Percentiles rank a stretch among this genome's conserved stretches.
These are phyloP conservation scores for Gasterosteus nipponicus DNA, from an alignment of 2,113 vertebrate genomes.

Conservation along the genomic window DNA sequence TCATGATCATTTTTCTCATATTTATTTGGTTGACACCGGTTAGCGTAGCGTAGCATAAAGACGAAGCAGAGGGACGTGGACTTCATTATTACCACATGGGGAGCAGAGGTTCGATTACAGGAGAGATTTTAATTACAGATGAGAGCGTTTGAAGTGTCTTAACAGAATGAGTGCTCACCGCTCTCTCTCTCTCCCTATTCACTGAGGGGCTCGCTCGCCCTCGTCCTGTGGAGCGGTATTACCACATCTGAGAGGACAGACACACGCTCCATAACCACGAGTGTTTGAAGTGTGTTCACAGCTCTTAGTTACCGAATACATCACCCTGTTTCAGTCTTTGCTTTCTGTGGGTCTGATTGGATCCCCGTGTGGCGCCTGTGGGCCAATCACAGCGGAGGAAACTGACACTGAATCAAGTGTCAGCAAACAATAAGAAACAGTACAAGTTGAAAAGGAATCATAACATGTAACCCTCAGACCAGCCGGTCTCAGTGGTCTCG, in stretches of 20 bases:
- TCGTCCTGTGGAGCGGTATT: background rate
- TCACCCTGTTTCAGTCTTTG: background rate
- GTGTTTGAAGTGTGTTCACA: background rate
- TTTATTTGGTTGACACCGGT: background rate
- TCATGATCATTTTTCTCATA: too few species aligned
- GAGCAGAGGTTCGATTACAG: constrained; percentile 61
- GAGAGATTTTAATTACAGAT: constrained; percentile 61
- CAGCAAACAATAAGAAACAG: too few species aligned
- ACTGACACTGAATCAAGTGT: background rate
- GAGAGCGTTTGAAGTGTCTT: constrained; percentile 7
- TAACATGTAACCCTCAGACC: too few species aligned
- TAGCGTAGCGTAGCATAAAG: too few species aligned
- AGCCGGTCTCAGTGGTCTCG: background rate
- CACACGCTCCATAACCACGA: too few species aligned
- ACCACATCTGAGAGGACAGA: background rate
- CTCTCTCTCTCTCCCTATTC: background rate
- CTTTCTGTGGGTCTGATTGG: background rate
- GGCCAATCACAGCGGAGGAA: background rate
- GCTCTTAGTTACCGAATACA: constrained; percentile 5
- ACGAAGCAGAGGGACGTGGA: too few species aligned
- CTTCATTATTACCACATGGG: too few species aligned
- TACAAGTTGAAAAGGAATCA: too few species aligned
- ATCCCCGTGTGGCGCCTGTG: background rate
- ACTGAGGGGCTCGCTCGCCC: background rate
- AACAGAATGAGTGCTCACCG: background rate